Evolutionary conservation across 2,797 vertebrate species (phyloP), one percentile per base, ranked within the genome.

Genomic region (Cercopithecus petaurista): DNA sequence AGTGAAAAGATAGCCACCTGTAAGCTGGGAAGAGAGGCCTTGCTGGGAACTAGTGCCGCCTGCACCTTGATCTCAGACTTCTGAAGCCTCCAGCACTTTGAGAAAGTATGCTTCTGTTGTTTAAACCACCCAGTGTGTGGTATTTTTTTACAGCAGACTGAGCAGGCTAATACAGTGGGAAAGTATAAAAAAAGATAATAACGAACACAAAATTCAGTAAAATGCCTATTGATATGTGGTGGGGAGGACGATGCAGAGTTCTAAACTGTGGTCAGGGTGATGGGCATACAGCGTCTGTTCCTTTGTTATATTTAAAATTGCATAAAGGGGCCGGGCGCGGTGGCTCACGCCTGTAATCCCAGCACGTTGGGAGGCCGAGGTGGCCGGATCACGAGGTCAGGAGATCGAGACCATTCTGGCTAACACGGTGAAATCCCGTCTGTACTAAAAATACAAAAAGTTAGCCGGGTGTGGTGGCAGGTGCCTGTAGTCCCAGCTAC

Each of bases 381-480:
- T 0, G 19, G 52, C 19, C 0, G 7, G 2, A 52, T 52, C 52
- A 22, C 19, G 0, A 21, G 7, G 52, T 52, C 52, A 52, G 19
- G 19, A 52, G 52, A 52, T 52, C 52, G 19, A 52, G 52, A 8
- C 52, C 19, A 52, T 52, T 1, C 52, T 52, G 52, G 52, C 52
- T 52, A 52, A 52, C 52, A 52, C 7, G 2, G 52, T 52, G 52
- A 52, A 52, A 52, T 2, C 52, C 52, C 7, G 7, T 52, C 52
- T 21, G 7, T 52, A 52, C 52, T 21, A 52, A 52, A 52, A 52
- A 21, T 52, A 52, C 52, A 8, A 52, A 52, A 52, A 21, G 7
- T 2, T 52, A 52, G 52, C 52, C 19, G 0, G 2, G 52, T 2
- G 19, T 8, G 19, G 52, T 52, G 52, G 19, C 2, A 0, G 52